Evolutionary conservation across 2,113 vertebrate genomes (phyloP).

Genomic region (Alexandromys fortis): DNA sequence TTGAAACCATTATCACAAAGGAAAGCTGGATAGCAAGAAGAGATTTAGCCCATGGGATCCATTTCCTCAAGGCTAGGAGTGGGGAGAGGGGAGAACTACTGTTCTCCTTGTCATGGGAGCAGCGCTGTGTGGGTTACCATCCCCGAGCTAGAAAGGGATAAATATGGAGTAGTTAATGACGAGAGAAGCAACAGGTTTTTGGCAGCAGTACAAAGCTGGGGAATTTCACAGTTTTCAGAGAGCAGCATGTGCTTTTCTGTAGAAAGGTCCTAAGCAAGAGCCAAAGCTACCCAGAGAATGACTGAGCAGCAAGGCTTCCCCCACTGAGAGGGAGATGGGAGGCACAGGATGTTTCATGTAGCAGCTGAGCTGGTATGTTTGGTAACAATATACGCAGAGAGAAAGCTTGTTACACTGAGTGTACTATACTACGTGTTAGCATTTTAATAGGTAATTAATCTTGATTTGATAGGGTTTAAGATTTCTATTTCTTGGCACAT

Average conservation of each 20-base stretch:
- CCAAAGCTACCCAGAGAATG: slow-evolving; percentile 71
- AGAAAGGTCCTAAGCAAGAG: slow-evolving; percentile 72
- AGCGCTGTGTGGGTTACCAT: neutral
- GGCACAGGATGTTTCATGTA: slow-evolving; percentile 53
- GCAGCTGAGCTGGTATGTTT: slow-evolving; percentile 56
- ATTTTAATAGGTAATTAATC: slow-evolving; percentile 89
- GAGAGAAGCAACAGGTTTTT: slow-evolving; percentile 64
- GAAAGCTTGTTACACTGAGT: slow-evolving; percentile 82
- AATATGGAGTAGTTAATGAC: slow-evolving; percentile 7
- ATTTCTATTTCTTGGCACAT: slow-evolving; percentile 86
- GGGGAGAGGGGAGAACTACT: slow-evolving; percentile 3
- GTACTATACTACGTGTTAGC: slow-evolving; percentile 76
- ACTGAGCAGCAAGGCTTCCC: slow-evolving; percentile 50
- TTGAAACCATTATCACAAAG: neutral
- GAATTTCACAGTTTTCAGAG: slow-evolving; percentile 73
- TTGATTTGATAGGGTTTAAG: slow-evolving; percentile 88
- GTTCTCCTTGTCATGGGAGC: neutral
- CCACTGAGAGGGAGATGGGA: slow-evolving; percentile 74
- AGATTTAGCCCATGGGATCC: neutral
- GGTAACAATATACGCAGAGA: slow-evolving; percentile 52
- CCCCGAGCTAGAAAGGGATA: neutral
- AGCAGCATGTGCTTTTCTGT: slow-evolving; percentile 58
- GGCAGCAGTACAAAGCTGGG: slow-evolving; percentile 80
- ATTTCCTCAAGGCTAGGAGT: neutral
- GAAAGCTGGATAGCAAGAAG: neutral